Evolutionary conservation across 2,888 invertebrate genomes (phyloP).

Genomic region (Drosophila neotestacea): DNA sequence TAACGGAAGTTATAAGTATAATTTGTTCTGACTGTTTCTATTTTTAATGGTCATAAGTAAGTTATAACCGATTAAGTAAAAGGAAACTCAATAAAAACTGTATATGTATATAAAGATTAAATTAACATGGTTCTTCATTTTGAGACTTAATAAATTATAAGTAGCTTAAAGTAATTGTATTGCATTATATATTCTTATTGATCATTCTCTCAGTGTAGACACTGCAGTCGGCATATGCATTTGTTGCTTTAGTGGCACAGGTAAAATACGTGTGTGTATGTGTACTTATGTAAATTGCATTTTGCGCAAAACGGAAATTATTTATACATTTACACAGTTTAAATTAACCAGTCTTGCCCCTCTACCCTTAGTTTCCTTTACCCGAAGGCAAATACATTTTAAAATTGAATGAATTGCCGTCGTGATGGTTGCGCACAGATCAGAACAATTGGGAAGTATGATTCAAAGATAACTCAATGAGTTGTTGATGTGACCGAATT

Average conservation of each 20-base stretch:
- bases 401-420: slow-evolving; percentile 55
- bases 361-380: neutral
- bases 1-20: too few relatives aligned
- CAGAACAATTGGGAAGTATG: slow-evolving; percentile 54
- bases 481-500: slow-evolving; percentile 59
- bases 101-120: too few relatives aligned
- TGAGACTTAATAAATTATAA: too few relatives aligned
- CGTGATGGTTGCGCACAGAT: slow-evolving; percentile 45
- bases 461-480: slow-evolving; percentile 61
- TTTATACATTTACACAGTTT: slow-evolving; percentile 76
- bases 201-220: slow-evolving; percentile 32
- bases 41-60: too few relatives aligned
- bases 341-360: slow-evolving; percentile 54
- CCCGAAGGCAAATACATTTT: slow-evolving; percentile 4
- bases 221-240: slow-evolving; percentile 16
- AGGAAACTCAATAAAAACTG: too few relatives aligned
- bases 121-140: too few relatives aligned
- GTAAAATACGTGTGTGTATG: slow-evolving; percentile 8
- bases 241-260: slow-evolving; percentile 23
- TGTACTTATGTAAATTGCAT: slow-evolving; percentile 51
- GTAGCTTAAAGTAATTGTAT: too few relatives aligned
- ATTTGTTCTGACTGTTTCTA: too few relatives aligned
- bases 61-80: too few relatives aligned
- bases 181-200: neutral
- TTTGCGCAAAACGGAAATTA: slow-evolving; percentile 75